A percentile compares a stretch with the other conserved stretches of the same genome.
phyloP scores from a whole-genome alignment of 92 coral and sea anemone genomes.

The Porites lobata region DNA sequence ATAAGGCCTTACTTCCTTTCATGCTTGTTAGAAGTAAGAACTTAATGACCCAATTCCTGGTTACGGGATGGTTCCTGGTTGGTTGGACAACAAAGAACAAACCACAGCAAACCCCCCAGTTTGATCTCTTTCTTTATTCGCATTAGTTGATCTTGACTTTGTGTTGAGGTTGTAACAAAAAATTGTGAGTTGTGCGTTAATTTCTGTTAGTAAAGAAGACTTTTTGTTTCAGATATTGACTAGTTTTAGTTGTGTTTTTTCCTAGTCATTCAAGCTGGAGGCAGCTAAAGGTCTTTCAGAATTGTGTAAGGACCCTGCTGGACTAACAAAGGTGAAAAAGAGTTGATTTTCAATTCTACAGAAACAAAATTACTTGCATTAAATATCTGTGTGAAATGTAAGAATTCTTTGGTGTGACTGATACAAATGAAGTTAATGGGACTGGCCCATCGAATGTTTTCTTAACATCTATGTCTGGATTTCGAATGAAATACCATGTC shows the following conservation, averaged over 20 bases:
- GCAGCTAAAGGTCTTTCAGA: slow-evolving; percentile 91
- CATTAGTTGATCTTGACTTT: not conserved
- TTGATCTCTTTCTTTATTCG: not conserved
- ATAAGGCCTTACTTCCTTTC: too few relatives aligned
- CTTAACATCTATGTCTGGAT: too few relatives aligned
- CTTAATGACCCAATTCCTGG: not conserved
- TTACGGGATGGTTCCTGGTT: not conserved
- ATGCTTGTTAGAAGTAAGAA: too few relatives aligned
- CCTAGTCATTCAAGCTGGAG: slow-evolving; percentile 87
- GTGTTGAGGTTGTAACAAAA: not conserved
- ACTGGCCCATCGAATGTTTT: too few relatives aligned
- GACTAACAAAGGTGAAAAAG: slow-evolving; percentile 78
- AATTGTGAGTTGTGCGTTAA: not conserved
- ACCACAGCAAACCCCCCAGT: not conserved
- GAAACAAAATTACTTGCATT: too few relatives aligned
- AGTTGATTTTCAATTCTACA: not conserved
- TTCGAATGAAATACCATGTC: too few relatives aligned
- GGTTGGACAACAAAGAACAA: too few relatives aligned
- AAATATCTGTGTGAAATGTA: too few relatives aligned
- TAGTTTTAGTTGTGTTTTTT: not conserved
- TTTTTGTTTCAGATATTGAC: not conserved
- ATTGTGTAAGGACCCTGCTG: slow-evolving; percentile 85
- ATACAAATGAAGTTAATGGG: too few relatives aligned
- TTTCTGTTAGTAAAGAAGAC: too few relatives aligned
- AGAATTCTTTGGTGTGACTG: too few relatives aligned